Conservation (phyloP, 2,888 invertebrate genomes). For the Flexamia atlantica region DNA sequence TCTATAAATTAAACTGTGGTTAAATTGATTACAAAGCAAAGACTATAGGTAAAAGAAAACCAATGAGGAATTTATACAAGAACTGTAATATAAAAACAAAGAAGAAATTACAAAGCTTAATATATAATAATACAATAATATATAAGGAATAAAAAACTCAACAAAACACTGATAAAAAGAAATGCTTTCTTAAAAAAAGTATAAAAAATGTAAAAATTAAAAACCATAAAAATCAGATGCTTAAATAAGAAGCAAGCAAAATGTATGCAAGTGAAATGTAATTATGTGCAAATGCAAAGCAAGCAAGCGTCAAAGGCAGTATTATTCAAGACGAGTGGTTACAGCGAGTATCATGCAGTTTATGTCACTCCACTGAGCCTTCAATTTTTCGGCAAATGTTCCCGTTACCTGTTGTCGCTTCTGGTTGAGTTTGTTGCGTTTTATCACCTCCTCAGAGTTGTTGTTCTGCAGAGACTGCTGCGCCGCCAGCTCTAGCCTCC, state of each 20-base stretch:
- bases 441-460: slow-evolving; percentile 82
- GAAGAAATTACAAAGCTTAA: not conserved
- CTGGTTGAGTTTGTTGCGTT: slow-evolving; percentile 88
- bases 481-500: slow-evolving; percentile 88
- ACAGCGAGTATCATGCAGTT: slow-evolving; percentile 57
- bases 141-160: not conserved
- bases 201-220: not conserved
- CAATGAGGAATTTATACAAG: not conserved
- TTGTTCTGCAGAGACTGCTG: slow-evolving; percentile 81
- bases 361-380: slow-evolving; percentile 56
- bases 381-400: not conserved
- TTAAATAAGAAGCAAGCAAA: not conserved
- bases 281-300: not conserved
- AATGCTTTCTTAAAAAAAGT: not conserved
- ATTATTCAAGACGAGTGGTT: not conserved
- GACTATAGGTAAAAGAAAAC: not conserved
- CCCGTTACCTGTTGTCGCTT: slow-evolving; percentile 92
- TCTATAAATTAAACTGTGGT: too few species aligned
- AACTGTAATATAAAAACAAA: not conserved
- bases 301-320: slow-evolving; percentile 1
- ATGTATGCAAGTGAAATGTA: not conserved
- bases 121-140: not conserved
- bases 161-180: not conserved
- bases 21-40: too few species aligned
- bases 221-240: not conserved